A percentile compares a stretch with the other conserved stretches of the same genome.
phyloP scores from a whole-genome alignment of 1,140 invertebrate species.

The Zaprionus davidi region DNA sequence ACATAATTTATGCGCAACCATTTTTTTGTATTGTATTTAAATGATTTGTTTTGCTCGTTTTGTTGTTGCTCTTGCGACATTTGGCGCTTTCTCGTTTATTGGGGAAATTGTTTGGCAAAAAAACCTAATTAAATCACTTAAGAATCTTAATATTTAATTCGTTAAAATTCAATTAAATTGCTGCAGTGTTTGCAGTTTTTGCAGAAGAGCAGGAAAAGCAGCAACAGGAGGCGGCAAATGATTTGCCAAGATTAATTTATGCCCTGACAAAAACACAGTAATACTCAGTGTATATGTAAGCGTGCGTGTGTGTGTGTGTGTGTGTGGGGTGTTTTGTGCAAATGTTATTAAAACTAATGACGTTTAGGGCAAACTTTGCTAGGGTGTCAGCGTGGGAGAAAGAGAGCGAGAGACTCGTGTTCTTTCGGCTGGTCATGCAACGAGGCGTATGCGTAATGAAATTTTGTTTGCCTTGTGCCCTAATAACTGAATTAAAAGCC shows the following conservation, averaged over 20 bases:
- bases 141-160: conserved; percentile 2
- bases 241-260: conserved; percentile 56
- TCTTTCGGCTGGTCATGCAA: conserved; percentile 53
- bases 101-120: conserved; percentile 1
- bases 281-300: conserved; percentile 1
- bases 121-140: conserved; percentile 1
- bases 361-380: conserved; percentile 61
- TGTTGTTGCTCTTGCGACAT: conserved; percentile 21
- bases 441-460: conserved; percentile 71
- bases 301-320: conserved; percentile 6
- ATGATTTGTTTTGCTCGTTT: conserved; percentile 31
- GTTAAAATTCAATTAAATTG: conserved; percentile 38
- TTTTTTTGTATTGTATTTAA: conserved; percentile 44
- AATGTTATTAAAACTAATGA: conserved; percentile 81
- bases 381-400: conserved; percentile 7
- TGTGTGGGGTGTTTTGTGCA: conserved; percentile 44
- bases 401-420: neutral
- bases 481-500: conserved; percentile 73
- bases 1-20: conserved; percentile 58
- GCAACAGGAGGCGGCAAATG: conserved; percentile 43
- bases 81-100: conserved; percentile 55
- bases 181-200: conserved; percentile 18
- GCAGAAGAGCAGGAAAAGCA: conserved; percentile 11
- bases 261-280: conserved; percentile 35
- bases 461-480: conserved; percentile 62